Percentiles rank a stretch among this genome's conserved stretches.
phyloP scores from a whole-genome alignment of 1,140 invertebrate species.

The Drosophila ficusphila region DNA sequence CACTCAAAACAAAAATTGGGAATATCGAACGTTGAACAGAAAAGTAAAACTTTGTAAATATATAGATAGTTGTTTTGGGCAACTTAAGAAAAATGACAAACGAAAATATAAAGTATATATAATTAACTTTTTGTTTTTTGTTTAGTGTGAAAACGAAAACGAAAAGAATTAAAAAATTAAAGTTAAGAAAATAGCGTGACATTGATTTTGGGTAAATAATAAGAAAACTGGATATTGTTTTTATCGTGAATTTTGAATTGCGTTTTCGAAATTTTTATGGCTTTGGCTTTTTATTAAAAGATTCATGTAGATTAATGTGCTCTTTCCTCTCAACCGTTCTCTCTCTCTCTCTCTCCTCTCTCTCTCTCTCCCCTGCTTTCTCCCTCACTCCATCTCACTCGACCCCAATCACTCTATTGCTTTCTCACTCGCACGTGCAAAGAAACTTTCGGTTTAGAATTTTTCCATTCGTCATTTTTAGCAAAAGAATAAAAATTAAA shows the following conservation, averaged over 20 bases:
- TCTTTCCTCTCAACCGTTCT: slow-evolving; percentile 75
- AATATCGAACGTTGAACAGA: slow-evolving; percentile 35
- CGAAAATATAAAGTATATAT: slow-evolving; percentile 7
- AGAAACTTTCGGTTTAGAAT: slow-evolving; percentile 10
- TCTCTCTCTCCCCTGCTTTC: slow-evolving; percentile 3
- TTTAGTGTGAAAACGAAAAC: slow-evolving; percentile 42
- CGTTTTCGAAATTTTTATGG: slow-evolving; percentile 60
- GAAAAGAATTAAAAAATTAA: slow-evolving; percentile 33
- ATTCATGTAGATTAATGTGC: slow-evolving; percentile 68
- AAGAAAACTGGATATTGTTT: slow-evolving; percentile 28
- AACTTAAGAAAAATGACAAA: slow-evolving; percentile 2
- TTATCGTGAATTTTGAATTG: slow-evolving; percentile 44
- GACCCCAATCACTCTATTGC: slow-evolving; percentile 24
- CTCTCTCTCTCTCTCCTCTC: slow-evolving; percentile 38
- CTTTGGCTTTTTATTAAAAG: slow-evolving; percentile 75
- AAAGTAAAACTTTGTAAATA: slow-evolving; percentile 10
- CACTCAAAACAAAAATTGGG: slow-evolving; percentile 33
- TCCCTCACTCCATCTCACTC: slow-evolving; percentile 20
- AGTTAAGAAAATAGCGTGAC: slow-evolving; percentile 36
- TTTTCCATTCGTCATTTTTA: neutral
- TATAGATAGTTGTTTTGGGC: slow-evolving; percentile 7
- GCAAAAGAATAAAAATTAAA: slow-evolving; percentile 4
- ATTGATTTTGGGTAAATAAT: slow-evolving; percentile 35
- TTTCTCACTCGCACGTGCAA: slow-evolving; percentile 47
- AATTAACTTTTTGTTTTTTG: slow-evolving; percentile 21